Evolutionary conservation across 2,113 vertebrate species (phyloP), one percentile per base, ranked within the genome.

Genomic region (Hippocampus zosterae): DNA sequence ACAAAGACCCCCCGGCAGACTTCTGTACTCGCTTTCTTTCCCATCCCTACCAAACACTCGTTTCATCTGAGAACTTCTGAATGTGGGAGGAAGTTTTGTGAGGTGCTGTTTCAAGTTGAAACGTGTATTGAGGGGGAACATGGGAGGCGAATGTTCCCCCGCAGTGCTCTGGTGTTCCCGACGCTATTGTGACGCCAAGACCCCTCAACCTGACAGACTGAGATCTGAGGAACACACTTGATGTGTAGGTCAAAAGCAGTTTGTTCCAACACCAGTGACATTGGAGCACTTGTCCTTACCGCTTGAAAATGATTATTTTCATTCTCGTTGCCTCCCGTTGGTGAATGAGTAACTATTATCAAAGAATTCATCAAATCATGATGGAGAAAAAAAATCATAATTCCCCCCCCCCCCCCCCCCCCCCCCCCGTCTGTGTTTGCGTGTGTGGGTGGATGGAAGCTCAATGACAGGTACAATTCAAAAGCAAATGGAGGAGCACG

Each of bases 401-500:
- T 23, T 23, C 25, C n/a, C n/a, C 21, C 11, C n/a, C 21, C 11
- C n/a, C 21, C 11, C n/a, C n/a, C n/a, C 25, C n/a, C n/a, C 25
- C n/a, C n/a, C 25, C n/a, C n/a, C 21, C 11, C n/a, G 5, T 71
- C 33, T 71, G 27, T 70, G 56, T 67, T 37, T 37, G 13, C 33
- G 21, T 71, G 1, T 79, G 27, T 67, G 65, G 21, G 27, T 67
- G 65, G 21, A 27, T 44, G 11, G n/a, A 11, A 94, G 92, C 19
- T 85, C 80, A 67, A 87, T 88, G 84, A 85, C 80, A 15, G 29
- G 11, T 13, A 88, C 92, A 41, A 59, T 84, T 0, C 81, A 88
- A 76, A 88, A 65, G 12, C 91, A 88, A 19, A 82, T 65, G 27
- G 87, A 93, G 25, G 89, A 92, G 59, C 89, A 84, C 33, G 87